phyloP scores from a whole-genome alignment of 2,113 vertebrate genomes.

The Siphamia tubifer region DNA sequence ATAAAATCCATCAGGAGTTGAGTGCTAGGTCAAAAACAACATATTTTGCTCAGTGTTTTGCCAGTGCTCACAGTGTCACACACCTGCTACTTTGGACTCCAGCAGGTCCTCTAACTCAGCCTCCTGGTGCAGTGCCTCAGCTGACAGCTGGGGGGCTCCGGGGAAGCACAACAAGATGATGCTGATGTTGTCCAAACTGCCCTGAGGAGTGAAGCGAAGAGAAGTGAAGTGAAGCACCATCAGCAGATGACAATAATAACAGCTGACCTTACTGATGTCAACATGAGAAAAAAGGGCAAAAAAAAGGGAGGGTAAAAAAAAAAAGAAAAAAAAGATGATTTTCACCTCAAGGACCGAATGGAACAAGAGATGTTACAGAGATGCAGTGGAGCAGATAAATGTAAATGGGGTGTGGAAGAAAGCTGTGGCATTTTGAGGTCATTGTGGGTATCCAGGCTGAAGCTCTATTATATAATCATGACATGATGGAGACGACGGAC shows the following conservation, averaged over 20 bases:
- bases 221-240: slow-evolving; percentile 5
- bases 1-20: no score
- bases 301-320: background rate
- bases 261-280: slow-evolving; percentile 30
- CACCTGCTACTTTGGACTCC: slow-evolving; percentile 82
- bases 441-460: slow-evolving; percentile 49
- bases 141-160: slow-evolving; percentile 80
- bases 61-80: background rate
- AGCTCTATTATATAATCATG: slow-evolving; percentile 55
- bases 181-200: slow-evolving; percentile 87
- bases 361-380: background rate
- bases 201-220: slow-evolving; percentile 71
- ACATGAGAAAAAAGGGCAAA: background rate
- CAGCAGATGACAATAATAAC: slow-evolving; percentile 21
- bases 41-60: background rate
- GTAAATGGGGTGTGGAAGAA: slow-evolving; percentile 25
- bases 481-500: slow-evolving; percentile 29
- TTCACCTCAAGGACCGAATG: slow-evolving; percentile 7
- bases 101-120: slow-evolving; percentile 78
- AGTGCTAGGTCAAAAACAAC: background rate
- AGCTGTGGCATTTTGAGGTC: slow-evolving; percentile 73
- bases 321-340: background rate
- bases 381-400: slow-evolving; percentile 24
- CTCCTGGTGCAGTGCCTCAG: slow-evolving; percentile 81
- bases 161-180: slow-evolving; percentile 84